Base-by-base conservation (phyloP, 2,888 invertebrate species). In the Amiota minor region DNA sequence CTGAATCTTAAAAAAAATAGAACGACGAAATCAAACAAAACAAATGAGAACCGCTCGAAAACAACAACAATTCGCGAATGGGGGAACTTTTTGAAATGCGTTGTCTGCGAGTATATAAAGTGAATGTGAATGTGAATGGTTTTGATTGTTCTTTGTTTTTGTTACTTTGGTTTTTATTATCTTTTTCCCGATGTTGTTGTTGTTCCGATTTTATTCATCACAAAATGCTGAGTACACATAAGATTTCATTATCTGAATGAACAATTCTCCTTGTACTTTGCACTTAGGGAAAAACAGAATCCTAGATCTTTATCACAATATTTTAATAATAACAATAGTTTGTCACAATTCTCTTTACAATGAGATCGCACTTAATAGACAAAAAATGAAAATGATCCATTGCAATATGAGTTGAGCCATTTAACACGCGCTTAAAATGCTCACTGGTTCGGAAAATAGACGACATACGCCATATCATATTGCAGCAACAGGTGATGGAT, bases 41-140 rank as follows among this genome's bases (percentile, higher is more conserved):
- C 53, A 53, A 20, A 62, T 45, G 9, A 62, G 35, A 62, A 62
- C 62, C 45, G 23, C n/a, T 45, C 23, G 3, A 62, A 62, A 62
- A 62, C 45, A 23, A 62, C 16, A 45, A 62, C 14, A 62, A 62
- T n/a, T 45, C 45, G 45, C 62, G n/a, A 62, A 62, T 45, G 62
- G 45, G 14, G 16, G 53, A 14, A 16, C 53, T 14, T 53, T 6
- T 9, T 16, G 16, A n/a, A 53, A 53, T 16, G 9, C 53, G 6
- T 53, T 35, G 35, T 35, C 35, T 14, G n/a, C 53, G 53, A 50
- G n/a, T 50, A 50, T 50, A 50, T 50, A 10, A 12, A 50, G 53
- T 50, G 53, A 53, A 16, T 53, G 53, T 53, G 12, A 53, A 16
- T 53, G 53, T 53, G 53, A 53, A 53, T 53, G 53, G 53, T 16